Percentiles rank a stretch among this genome's conserved stretches.
Conservation (phyloP, 2,888 invertebrate genomes). For the Drosophila rellima region DNA sequence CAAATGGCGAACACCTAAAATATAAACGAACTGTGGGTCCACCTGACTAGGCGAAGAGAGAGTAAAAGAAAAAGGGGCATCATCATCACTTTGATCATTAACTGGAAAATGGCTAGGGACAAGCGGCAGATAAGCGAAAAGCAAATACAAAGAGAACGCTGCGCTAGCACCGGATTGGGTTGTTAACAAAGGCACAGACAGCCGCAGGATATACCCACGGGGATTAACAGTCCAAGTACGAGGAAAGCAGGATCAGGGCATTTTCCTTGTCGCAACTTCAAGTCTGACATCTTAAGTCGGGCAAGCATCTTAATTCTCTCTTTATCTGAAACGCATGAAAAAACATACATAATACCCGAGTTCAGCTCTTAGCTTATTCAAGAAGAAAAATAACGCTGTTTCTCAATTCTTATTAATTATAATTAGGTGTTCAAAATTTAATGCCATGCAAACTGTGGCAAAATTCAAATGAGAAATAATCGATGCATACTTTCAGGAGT, state of each 20-base stretch:
- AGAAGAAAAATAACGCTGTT: neutral
- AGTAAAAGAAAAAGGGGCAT: constrained; percentile 18
- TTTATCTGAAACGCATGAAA: constrained; percentile 8
- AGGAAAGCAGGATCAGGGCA: constrained; percentile 55
- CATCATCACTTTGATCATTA: constrained; percentile 72
- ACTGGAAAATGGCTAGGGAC: constrained; percentile 62
- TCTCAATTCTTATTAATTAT: neutral
- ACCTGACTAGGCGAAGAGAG: constrained; percentile 32
- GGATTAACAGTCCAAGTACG: constrained; percentile 56
- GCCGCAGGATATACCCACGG: constrained; percentile 29
- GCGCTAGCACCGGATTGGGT: constrained; percentile 15
- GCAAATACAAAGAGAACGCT: constrained; percentile 27
- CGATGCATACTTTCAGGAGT: neutral
- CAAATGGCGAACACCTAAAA: constrained; percentile 33
- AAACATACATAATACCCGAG: neutral
- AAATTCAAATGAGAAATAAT: neutral
- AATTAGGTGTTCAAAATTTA: neutral
- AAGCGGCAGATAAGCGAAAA: constrained; percentile 54
- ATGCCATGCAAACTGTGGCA: neutral
- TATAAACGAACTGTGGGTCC: constrained; percentile 5
- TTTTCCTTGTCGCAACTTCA: constrained; percentile 32
- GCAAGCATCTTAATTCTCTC: constrained; percentile 32
- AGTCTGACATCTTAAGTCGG: constrained; percentile 38
- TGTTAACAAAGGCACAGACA: constrained; percentile 55
- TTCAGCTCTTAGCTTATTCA: constrained; percentile 1